These are phyloP conservation scores for Itoplectis maculator DNA, from an alignment of 2,888 invertebrate species.

Conservation along the genomic window DNA sequence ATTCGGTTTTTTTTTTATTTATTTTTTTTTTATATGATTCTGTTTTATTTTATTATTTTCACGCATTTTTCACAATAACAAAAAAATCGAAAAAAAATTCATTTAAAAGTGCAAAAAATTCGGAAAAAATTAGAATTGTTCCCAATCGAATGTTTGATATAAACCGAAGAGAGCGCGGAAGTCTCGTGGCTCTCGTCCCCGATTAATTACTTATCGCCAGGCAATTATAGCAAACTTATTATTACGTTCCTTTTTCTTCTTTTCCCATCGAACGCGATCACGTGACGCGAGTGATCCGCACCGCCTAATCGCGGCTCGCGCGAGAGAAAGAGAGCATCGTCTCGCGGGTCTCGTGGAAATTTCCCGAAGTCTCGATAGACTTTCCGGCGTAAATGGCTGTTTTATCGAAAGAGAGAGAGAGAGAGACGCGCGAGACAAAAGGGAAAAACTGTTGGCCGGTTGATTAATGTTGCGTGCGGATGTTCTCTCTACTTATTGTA, in stretches of 20 bases:
- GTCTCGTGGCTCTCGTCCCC: neutral
- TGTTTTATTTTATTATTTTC: no score
- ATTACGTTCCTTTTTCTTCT: no score
- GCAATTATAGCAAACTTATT: constrained; percentile 16
- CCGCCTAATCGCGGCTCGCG: neutral
- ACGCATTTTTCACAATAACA: no score
- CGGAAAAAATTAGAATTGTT: no score
- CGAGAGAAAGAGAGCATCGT: constrained; percentile 19
- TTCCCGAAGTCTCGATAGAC: constrained; percentile 44
- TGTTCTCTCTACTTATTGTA: no score
- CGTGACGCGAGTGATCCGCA: constrained; percentile 38
- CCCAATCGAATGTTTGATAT: no score
- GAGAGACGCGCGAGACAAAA: constrained; percentile 23
- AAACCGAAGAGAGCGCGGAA: no score
- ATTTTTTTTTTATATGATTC: no score
- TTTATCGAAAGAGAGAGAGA: no score
- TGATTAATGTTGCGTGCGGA: constrained; percentile 29
- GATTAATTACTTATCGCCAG: constrained; percentile 19
- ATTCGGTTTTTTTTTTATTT: no score
- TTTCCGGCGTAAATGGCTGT: constrained; percentile 21
- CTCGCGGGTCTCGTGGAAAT: constrained; percentile 52
- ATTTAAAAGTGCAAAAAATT: no score
- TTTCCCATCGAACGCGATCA: constrained; percentile 23
- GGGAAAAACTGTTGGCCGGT: neutral
- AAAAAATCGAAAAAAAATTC: no score